These are phyloP conservation scores for Aselliscus stoliczkanus DNA, from an alignment of 2,797 vertebrate genomes.

Conservation along the genomic window DNA sequence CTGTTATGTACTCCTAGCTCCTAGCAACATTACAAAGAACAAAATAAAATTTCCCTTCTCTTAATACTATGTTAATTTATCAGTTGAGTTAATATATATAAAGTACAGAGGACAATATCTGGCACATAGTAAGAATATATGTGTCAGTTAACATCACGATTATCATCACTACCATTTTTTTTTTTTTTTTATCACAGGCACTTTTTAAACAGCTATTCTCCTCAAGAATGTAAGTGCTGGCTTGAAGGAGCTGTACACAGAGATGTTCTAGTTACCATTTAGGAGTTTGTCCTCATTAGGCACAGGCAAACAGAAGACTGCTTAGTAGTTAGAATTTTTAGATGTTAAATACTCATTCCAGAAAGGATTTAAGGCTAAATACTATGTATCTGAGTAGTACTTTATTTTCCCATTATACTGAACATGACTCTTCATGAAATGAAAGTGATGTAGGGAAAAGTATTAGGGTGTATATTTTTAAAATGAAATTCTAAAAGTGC, in stretches of 20 bases:
- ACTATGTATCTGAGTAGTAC: neutral
- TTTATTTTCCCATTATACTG: neutral
- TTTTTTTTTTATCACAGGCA: neutral
- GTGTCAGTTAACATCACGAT: neutral
- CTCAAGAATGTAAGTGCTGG: neutral
- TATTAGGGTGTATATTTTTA: neutral
- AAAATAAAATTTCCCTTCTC: neutral
- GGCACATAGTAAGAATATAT: neutral
- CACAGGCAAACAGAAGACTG: neutral
- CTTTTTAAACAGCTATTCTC: neutral
- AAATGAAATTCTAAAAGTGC: slow-evolving; percentile 9
- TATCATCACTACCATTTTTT: neutral
- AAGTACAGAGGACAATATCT: neutral
- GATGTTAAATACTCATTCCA: neutral
- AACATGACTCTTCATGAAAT: neutral
- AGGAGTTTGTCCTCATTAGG: neutral
- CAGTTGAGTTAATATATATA: neutral
- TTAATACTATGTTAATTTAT: slow-evolving; percentile 27
- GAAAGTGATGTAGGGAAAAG: neutral
- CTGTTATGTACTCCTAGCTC: neutral
- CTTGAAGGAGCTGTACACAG: neutral
- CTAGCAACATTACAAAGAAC: neutral
- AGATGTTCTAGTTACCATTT: neutral
- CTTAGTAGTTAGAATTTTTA: neutral
- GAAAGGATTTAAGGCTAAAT: neutral